phyloP scores from a whole-genome alignment of 2,888 invertebrate genomes.

The Phengaris arion region DNA sequence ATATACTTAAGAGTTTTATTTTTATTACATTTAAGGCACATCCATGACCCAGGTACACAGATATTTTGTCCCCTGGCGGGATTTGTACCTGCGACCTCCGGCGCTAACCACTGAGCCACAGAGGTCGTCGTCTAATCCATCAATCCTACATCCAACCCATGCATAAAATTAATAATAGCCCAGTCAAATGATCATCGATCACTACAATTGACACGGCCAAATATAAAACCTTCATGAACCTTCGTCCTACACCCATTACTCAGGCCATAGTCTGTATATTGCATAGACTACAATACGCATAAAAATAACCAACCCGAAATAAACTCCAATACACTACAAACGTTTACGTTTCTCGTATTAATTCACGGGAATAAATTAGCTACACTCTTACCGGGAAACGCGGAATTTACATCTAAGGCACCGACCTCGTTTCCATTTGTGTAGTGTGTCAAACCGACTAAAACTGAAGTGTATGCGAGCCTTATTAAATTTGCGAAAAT shows the following conservation, averaged over 20 bases:
- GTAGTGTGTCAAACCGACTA: too few species aligned
- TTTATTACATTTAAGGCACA: too few species aligned
- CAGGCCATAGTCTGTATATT: conserved; percentile 12
- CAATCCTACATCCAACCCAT: background rate
- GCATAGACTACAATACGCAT: conserved; percentile 3
- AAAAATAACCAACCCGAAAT: conserved; percentile 26
- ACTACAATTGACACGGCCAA: conserved; percentile 17
- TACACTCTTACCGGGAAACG: background rate
- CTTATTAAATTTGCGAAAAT: background rate
- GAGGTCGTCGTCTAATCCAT: too few species aligned
- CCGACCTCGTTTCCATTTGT: too few species aligned
- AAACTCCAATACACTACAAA: conserved; percentile 23
- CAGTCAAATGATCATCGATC: background rate
- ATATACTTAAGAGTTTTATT: too few species aligned
- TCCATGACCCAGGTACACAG: too few species aligned
- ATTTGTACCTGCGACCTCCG: too few species aligned
- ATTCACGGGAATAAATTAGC: conserved; percentile 22
- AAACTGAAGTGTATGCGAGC: too few species aligned
- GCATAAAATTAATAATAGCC: background rate
- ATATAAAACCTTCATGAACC: conserved; percentile 19
- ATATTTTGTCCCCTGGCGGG: too few species aligned
- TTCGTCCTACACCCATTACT: conserved; percentile 21
- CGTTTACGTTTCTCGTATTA: conserved; percentile 24
- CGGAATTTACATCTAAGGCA: too few species aligned
- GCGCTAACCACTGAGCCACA: too few species aligned